Percentiles rank a stretch among this genome's conserved stretches.
Conservation (phyloP, 1,140 invertebrate genomes). For the Drosophila pseudoobscura region DNA sequence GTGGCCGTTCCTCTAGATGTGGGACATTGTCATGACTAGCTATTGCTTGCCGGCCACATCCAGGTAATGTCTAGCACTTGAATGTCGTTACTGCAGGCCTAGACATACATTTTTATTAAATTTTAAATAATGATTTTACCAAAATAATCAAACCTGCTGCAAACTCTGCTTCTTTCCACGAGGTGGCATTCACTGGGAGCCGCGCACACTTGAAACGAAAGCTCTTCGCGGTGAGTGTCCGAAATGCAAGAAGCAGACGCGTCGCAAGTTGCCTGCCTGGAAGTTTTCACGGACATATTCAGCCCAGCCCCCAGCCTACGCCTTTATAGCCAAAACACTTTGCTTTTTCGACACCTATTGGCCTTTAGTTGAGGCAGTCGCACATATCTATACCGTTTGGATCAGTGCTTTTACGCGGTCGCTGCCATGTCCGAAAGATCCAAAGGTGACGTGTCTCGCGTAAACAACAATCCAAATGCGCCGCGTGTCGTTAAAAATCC, state of each 20-base stretch:
- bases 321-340: background rate
- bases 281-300: constrained; percentile 36
- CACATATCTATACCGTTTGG: too few species aligned
- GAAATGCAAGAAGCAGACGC: constrained; percentile 24
- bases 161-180: too few species aligned
- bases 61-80: too few species aligned
- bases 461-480: constrained; percentile 60
- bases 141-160: too few species aligned
- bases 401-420: constrained; percentile 5
- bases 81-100: too few species aligned
- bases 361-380: background rate
- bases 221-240: constrained; percentile 13
- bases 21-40: background rate
- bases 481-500: constrained; percentile 76
- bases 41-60: too few species aligned
- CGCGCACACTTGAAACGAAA: background rate
- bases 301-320: background rate
- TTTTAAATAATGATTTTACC: too few species aligned
- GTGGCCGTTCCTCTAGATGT: too few species aligned
- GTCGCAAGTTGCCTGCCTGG: constrained; percentile 35
- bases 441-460: constrained; percentile 78
- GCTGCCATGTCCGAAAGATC: constrained; percentile 74
- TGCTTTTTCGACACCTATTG: background rate
- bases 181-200: too few species aligned
- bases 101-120: too few species aligned